Evolutionary conservation across 2,888 invertebrate genomes (phyloP).

Genomic region (Epistrophella euchroma): DNA sequence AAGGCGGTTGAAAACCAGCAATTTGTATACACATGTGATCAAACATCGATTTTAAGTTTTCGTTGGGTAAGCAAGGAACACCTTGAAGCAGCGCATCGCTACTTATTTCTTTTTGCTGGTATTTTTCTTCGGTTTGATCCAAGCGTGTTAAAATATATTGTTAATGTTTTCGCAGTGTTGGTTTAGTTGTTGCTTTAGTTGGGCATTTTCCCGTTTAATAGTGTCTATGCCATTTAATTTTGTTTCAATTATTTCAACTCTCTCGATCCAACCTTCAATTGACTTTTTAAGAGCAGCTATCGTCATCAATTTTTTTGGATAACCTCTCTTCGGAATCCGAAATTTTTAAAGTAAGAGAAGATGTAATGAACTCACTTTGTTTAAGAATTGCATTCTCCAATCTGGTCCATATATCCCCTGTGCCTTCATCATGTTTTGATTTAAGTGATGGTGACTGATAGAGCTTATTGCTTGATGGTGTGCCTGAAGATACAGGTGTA

Average conservation of each 20-base stretch:
- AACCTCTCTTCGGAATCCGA: not conserved
- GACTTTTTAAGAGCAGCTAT: not conserved
- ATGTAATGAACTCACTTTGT: not conserved
- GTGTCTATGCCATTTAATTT: not conserved
- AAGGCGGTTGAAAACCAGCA: no score
- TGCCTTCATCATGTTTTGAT: not conserved
- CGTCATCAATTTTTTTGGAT: slow-evolving; percentile 11
- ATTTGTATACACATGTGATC: no score
- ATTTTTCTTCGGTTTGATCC: slow-evolving; percentile 1
- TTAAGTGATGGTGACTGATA: slow-evolving; percentile 9
- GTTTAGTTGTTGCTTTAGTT: slow-evolving; percentile 1
- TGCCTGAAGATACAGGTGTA: not conserved
- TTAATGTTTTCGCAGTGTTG: not conserved
- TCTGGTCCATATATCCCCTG: slow-evolving; percentile 1
- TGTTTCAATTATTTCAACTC: not conserved
- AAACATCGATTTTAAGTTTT: not conserved
- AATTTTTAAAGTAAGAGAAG: slow-evolving; percentile 19
- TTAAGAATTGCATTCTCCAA: slow-evolving; percentile 6
- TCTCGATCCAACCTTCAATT: not conserved
- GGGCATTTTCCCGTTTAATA: not conserved
- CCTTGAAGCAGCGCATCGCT: slow-evolving; percentile 6
- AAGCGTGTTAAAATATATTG: slow-evolving; percentile 1
- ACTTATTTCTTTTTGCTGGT: slow-evolving; percentile 4
- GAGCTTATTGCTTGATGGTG: no score
- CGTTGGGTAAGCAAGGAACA: not conserved